Conservation (phyloP, 1,140 invertebrate species). For the Chrysomallon squamiferum region DNA sequence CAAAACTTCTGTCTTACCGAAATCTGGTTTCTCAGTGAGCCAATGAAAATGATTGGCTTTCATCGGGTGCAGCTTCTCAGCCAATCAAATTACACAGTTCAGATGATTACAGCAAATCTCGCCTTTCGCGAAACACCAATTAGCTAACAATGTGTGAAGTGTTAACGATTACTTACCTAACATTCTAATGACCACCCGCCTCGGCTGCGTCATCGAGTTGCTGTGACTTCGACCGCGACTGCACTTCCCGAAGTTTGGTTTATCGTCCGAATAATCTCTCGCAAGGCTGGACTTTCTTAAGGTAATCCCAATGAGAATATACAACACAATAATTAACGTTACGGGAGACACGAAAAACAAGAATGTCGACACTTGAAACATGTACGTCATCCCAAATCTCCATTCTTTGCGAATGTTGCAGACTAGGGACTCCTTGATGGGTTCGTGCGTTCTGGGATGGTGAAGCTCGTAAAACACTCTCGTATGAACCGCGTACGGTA, state of each 20-base stretch:
- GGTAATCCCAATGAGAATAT: conserved; percentile 61
- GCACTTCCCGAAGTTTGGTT: conserved; percentile 9
- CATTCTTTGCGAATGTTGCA: conserved; percentile 54
- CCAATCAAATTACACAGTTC: no score
- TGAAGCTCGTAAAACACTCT: conserved; percentile 42
- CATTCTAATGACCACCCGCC: conserved; percentile 48
- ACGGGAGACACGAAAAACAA: conserved; percentile 64
- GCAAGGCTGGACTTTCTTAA: conserved; percentile 48
- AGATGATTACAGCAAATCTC: no score
- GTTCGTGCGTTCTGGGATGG: conserved; percentile 25
- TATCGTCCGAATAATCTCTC: conserved; percentile 31
- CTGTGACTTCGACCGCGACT: background rate
- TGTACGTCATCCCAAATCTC: conserved; percentile 37
- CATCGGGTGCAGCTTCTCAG: no score
- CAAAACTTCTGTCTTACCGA: no score
- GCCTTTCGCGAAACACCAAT: no score
- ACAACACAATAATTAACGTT: conserved; percentile 61
- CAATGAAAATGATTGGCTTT: no score
- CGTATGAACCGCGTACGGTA: conserved; percentile 69
- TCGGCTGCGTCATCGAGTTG: conserved; percentile 26
- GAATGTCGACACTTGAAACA: conserved; percentile 59
- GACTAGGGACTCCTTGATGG: conserved; percentile 49
- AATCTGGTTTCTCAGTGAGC: no score
- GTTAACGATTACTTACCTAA: conserved; percentile 35
- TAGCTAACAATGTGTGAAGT: background rate